phyloP scores from a whole-genome alignment of 2,797 vertebrate species.

The Heteromormyrus szaboi region DNA sequence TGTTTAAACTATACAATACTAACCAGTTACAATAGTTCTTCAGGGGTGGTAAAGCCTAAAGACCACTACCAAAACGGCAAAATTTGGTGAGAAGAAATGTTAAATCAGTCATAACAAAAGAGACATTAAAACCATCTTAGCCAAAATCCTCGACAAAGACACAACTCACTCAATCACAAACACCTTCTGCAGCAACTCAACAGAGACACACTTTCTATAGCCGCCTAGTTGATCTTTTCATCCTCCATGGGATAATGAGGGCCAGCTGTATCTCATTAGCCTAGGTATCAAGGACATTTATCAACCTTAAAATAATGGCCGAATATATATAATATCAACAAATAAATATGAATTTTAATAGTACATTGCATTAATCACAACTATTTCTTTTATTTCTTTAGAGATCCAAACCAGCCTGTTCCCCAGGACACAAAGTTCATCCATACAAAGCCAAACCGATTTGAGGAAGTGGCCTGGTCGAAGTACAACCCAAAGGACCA shows the following conservation, averaged over 20 bases:
- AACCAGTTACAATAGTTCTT: background rate
- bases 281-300: background rate
- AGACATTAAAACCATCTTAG: background rate
- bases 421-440: slow-evolving; percentile 97
- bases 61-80: background rate
- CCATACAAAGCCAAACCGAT: slow-evolving; percentile 93
- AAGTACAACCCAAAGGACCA: slow-evolving; percentile 97
- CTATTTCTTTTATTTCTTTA: slow-evolving; percentile 39
- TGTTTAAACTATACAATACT: background rate
- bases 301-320: background rate
- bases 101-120: background rate
- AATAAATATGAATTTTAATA: background rate
- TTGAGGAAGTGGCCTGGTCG: slow-evolving; percentile 95
- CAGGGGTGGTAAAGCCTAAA: background rate
- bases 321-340: background rate
- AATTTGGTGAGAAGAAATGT: background rate
- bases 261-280: background rate
- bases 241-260: background rate
- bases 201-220: background rate
- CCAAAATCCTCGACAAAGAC: background rate
- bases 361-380: background rate
- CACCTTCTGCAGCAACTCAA: background rate
- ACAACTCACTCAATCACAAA: background rate
- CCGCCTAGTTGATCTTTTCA: background rate
- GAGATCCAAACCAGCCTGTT: slow-evolving; percentile 91